These are phyloP conservation scores for Tragelaphus buxtoni DNA, from an alignment of 2,113 vertebrate species.

Conservation along the genomic window DNA sequence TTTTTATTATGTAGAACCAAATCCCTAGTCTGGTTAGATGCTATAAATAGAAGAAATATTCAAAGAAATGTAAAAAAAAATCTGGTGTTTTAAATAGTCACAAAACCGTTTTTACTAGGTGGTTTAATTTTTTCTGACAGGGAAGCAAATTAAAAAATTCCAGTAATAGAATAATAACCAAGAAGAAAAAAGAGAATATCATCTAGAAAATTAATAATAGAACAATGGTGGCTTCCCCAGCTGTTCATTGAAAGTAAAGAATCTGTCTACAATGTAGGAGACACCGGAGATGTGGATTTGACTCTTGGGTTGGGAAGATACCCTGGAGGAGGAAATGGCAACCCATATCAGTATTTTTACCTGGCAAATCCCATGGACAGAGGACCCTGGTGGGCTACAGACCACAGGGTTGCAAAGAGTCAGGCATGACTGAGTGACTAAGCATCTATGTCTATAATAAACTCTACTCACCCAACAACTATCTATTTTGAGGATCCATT, in stretches of 20 bases:
- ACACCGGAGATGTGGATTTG: background rate
- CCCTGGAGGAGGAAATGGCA: background rate
- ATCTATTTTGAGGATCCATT: background rate
- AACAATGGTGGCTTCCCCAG: background rate
- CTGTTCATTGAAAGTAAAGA: background rate
- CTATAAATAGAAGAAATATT: background rate
- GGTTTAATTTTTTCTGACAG: background rate
- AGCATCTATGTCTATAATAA: background rate
- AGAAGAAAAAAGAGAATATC: background rate
- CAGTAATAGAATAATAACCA: background rate
- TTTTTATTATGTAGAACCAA: background rate
- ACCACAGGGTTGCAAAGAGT: background rate
- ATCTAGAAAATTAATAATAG: background rate
- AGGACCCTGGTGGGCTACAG: background rate
- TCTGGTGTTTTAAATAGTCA: background rate
- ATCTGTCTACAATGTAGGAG: background rate
- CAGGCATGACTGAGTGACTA: background rate
- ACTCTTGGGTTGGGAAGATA: background rate
- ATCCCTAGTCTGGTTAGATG: background rate
- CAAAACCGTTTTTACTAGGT: background rate
- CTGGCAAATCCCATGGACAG: background rate
- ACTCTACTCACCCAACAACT: background rate
- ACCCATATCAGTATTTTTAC: background rate
- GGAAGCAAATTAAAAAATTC: background rate
- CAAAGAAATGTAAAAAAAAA: background rate